A percentile compares a stretch with the other conserved stretches of the same genome.
phyloP scores from a whole-genome alignment of 2,797 vertebrate genomes.

The Channallabes apus region DNA sequence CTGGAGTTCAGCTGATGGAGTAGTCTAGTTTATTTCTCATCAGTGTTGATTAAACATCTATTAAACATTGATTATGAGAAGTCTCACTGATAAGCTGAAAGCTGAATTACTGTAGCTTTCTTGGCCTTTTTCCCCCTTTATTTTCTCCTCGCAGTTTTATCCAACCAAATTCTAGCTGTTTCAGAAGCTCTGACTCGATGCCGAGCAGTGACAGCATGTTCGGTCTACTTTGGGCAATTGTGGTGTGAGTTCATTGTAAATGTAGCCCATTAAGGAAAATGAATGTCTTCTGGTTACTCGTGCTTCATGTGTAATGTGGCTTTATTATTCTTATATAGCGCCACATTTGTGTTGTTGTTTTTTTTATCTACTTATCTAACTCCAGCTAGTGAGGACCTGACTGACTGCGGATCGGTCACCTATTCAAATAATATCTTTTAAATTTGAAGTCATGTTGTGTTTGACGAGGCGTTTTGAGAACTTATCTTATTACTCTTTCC shows the following conservation, averaged over 20 bases:
- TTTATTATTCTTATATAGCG: neutral
- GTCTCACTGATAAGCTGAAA: neutral
- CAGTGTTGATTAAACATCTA: neutral
- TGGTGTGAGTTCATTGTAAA: neutral
- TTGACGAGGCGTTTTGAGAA: neutral
- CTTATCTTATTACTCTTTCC: neutral
- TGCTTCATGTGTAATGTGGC: neutral
- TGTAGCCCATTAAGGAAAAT: neutral
- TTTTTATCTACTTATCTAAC: neutral
- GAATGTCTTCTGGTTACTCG: neutral
- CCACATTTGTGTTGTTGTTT: neutral
- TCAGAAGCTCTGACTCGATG: neutral
- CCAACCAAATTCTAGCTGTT: neutral
- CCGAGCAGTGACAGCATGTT: neutral
- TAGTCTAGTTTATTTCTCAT: neutral
- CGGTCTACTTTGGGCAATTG: neutral
- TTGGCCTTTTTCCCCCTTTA: too few species aligned
- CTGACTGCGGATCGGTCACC: neutral
- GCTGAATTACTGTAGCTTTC: neutral
- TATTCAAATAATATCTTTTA: neutral
- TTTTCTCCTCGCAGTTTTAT: neutral
- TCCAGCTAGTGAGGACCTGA: neutral
- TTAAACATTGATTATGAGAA: neutral
- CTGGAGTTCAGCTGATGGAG: neutral
- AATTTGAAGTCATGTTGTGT: neutral